Conservation (phyloP, 2,888 invertebrate genomes). For the Idaea dimidiata region DNA sequence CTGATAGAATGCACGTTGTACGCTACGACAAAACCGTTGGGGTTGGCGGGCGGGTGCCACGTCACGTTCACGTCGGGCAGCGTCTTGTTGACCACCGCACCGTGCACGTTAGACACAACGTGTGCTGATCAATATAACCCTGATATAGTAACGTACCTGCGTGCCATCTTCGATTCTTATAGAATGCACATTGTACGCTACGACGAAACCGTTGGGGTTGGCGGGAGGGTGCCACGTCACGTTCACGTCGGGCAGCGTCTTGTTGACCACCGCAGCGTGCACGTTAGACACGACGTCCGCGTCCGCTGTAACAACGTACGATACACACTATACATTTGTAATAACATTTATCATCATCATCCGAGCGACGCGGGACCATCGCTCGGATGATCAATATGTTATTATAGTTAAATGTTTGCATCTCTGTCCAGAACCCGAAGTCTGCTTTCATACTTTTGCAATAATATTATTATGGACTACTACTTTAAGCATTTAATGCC, state of each 20-base stretch:
- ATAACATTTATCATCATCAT: too few relatives aligned
- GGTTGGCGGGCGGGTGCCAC: conserved; percentile 91
- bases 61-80: conserved; percentile 83
- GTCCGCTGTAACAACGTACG: conserved; percentile 71
- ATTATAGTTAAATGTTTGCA: too few relatives aligned
- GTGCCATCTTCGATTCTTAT: conserved; percentile 81
- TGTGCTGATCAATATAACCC: too few relatives aligned
- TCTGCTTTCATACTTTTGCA: too few relatives aligned
- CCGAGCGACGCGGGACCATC: too few relatives aligned
- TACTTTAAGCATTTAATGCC: too few relatives aligned
- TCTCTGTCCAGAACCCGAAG: too few relatives aligned
- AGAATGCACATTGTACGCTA: conserved; percentile 91
- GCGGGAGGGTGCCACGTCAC: conserved; percentile 90
- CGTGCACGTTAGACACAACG: too few relatives aligned
- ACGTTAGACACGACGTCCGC: conserved; percentile 84
- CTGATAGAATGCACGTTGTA: conserved; percentile 90
- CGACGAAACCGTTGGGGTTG: conserved; percentile 93
- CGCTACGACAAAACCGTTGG: conserved; percentile 93
- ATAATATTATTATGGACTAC: too few relatives aligned
- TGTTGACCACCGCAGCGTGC: conserved; percentile 64
- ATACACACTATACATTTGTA: background rate
- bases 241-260: conserved; percentile 81
- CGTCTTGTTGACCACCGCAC: conserved; percentile 68
- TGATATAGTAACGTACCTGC: conserved; percentile 39
- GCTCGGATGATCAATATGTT: too few relatives aligned